Base-by-base conservation (phyloP, 64 coral and sea anemone genomes). In the Stylophora pistillata region DNA sequence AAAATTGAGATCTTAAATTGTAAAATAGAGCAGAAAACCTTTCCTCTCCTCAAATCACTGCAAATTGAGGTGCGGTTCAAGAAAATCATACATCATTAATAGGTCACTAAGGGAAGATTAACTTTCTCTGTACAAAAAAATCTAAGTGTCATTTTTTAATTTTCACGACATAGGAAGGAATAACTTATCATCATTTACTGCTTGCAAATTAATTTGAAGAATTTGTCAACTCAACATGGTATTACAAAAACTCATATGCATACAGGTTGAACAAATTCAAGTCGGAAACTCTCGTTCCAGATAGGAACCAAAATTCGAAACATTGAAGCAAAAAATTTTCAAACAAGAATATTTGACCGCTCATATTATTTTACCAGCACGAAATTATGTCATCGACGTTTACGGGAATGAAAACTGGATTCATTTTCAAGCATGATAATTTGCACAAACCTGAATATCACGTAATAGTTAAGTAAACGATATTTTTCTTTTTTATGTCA, bases 81-180 rank as follows among this genome's bases (percentile, higher is more conserved):
- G 32, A 84, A 75, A 54, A 62, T 26, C 26, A 69, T 84, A 68
- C 26, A 84, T 84, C 53, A 84, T 84, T 84, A 41, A 84, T 84
- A 21, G 37, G 21, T 20, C 52, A 23, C 30, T 55, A 37, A 68
- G 64, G 31, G 61, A n/a, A 69, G 80, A 69, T 84, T 66, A 84
- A 84, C 23, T 69, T 84, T 33, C 13, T 69, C 53, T 20, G 33
- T 68, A 21, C 23, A 69, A 56, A 79, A 83, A 84, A 84, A 53
- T 84, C 33, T 34, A 68, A 84, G 80, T 84, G 61, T 69, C 33
- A 84, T 37, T 41, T 84, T 53, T 84, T 53, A 53, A 2, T 68
- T 52, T 20, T 20, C 26, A 18, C 18, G 23, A 10, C 21, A 84
- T 31, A 21, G 34, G 7, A 23, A 68, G 30, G 53, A 81, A 53